Conservation (phyloP, 2,113 vertebrate genomes). For the Tylochromis polylepis region DNA sequence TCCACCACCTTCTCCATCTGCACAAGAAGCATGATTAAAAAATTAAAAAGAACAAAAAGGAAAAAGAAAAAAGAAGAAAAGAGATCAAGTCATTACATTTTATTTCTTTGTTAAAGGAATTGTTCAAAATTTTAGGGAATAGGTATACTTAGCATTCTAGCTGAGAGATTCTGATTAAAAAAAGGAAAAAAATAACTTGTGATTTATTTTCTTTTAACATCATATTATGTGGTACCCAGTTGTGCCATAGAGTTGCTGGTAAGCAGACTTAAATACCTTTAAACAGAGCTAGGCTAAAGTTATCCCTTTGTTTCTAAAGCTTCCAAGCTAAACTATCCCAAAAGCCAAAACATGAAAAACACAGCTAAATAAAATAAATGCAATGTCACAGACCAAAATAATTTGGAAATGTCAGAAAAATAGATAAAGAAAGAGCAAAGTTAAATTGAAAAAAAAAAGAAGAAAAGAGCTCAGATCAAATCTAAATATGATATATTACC, state of each 20-base stretch:
- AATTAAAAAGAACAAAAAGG: neutral
- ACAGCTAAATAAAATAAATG: neutral
- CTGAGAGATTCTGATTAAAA: neutral
- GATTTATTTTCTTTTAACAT: neutral
- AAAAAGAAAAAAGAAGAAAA: neutral
- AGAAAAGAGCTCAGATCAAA: neutral
- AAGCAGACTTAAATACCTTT: neutral
- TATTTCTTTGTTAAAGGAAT: neutral
- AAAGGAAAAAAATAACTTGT: neutral
- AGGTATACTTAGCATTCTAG: neutral
- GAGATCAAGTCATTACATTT: neutral
- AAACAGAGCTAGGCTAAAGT: neutral
- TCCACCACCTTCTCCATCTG: constrained; percentile 92
- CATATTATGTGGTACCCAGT: rapidly evolving
- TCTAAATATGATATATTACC: neutral
- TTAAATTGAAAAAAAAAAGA: neutral
- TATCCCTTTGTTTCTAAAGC: neutral
- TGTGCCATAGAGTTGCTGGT: neutral
- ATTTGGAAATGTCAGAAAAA: neutral
- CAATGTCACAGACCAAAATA: neutral
- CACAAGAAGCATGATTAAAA: constrained; percentile 43
- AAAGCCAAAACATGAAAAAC: neutral
- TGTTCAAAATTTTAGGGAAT: neutral
- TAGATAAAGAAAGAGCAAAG: neutral
- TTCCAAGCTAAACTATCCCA: neutral